Base-by-base conservation (phyloP, 2,113 vertebrate genomes). In the Rhynchomys soricoides region DNA sequence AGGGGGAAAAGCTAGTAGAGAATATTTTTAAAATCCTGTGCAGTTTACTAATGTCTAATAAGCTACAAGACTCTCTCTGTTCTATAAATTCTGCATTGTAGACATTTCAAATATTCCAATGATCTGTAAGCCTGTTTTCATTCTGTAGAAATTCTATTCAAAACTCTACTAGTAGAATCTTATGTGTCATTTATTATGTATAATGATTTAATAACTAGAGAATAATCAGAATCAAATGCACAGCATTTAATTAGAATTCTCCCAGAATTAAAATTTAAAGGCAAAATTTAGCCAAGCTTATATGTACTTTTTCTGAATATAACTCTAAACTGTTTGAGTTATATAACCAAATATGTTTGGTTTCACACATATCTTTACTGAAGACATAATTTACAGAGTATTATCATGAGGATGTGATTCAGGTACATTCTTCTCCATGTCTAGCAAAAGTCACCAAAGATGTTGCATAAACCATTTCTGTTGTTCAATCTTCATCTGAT, bases 191-290 rank as follows among this genome's bases (percentile, higher is more conserved):
- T 64, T 90, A 94, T 17, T 2, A 59, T n/a, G 12, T 95, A 6
- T 48, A 73, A 57, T 86, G 10, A 94, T 75, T 93, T 79, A 94
- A 75, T 78, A 95, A 95, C 8, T 77, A 24, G 75, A 91, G 86
- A 93, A 74, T 8, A 94, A 92, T 91, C 43, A 95, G 62, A 96
- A 94, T 94, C 40, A 85, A 70, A 66, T 90, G 5, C 7, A 83
- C 12, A 86, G 5, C 13, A 45, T 89, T 94, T 94, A 37, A 62
- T 2, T 79, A 50, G n/a, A 96, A 96, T 24, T 55, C 31, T 9
- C 9, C 21, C 16, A 78, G 43, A 7, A 83, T 75, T 70, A 57
- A 96, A 71, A 93, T 89, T 95, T 82, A 92, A 94, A 8, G 15
- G 43, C 59, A 37, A 62, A 5, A n/a, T 82, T 93, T 75, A 87